Base-by-base conservation (phyloP, 2,888 invertebrate genomes). In the Hipparchia sbordonii region DNA sequence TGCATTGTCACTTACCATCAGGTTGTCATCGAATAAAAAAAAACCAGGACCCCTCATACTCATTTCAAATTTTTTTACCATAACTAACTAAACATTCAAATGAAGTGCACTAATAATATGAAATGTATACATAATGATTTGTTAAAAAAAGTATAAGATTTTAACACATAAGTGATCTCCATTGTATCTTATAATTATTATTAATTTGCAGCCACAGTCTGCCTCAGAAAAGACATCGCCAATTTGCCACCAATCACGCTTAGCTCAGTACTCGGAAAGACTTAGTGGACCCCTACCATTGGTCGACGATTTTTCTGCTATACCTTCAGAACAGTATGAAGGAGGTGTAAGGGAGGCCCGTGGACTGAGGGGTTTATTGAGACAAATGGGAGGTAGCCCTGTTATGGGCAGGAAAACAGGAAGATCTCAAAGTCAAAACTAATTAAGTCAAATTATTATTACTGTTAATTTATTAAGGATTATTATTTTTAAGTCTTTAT, bases 231-330 rank as follows among this genome's bases (percentile, higher is more conserved):
- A 83, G 81, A 93, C 81, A 85, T 95, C 89, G 81, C 92, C 89
- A 77, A 95, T 79, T 81, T 94, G 87, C 85, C 96, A 89, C 94
- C 97, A 79, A 89, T 96, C 90, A 86, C 96, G 82, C 88, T 95
- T 87, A 90, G 96, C 89, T 89, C 97, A 82, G 95, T 96, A 86
- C 95, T 92, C 93, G 0, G 94, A 94, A 72, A 86, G 91, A 0
- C 85, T 93, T 9, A 90, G 87, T 76, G 94, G 97, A 0, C 97
- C 97, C 0, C 88, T 96, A 7, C 98, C 98, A 72, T 94, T 98
- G 56, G 96, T 98, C 80, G 98, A 98, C 87, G 98, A 98, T 89
- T 98, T 98, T 91, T 98, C 97, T 84, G 97, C 97, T 39, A 97
- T 98, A 77, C 97, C 98, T 9, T 96, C 97, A 83, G 98, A 96